Base-by-base conservation (phyloP, 2,888 invertebrate genomes). In the Horisme vitalbata region DNA sequence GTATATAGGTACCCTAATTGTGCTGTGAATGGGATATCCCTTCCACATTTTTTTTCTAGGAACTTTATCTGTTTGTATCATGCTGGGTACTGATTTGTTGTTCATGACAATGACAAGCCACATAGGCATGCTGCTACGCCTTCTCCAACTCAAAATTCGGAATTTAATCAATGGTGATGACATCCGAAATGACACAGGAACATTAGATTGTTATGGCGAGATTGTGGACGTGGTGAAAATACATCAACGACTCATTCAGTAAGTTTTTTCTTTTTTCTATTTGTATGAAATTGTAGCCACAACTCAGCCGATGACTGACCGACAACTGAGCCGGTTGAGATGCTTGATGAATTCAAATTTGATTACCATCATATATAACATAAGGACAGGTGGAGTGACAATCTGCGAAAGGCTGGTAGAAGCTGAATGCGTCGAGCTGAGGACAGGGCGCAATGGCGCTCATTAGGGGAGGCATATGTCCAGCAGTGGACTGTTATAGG, bases 41-140 rank as follows among this genome's bases (percentile, higher is more conserved):
- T 11, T 3, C 4, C 3, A 1, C 4, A 5, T 10, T 28, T 28
- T 2, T 28, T 28, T 12, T 28, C 24, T 41, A 81, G 83, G 83
- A 4, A 37, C 68, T 5, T 61, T 73, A n/a, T 75, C 79, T 21
- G 83, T 83, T 0, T 78, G 72, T 59, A 61, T 68, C 12, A 83
- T 82, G 83, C 59, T 85, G 2, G 73, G 79, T 15, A 74, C 83
- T 0, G 85, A 86, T 45, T 60, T 84, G 14, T 57, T 84, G 10
- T 84, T 86, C 52, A 79, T 79, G 65, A 79, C 80, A 1, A 83
- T 85, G 83, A 71, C 84, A 0, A 83, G 79, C 34, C 82, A 85
- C 50, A 83, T 85, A 32, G 75, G 80, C 51, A 79, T 86, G 83
- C 61, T 85, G 7, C 46, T 85, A 7, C 71, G 75, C 4, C 50